Evolutionary conservation across 1,140 invertebrate species (phyloP).

Genomic region (Brachionus sp.): DNA sequence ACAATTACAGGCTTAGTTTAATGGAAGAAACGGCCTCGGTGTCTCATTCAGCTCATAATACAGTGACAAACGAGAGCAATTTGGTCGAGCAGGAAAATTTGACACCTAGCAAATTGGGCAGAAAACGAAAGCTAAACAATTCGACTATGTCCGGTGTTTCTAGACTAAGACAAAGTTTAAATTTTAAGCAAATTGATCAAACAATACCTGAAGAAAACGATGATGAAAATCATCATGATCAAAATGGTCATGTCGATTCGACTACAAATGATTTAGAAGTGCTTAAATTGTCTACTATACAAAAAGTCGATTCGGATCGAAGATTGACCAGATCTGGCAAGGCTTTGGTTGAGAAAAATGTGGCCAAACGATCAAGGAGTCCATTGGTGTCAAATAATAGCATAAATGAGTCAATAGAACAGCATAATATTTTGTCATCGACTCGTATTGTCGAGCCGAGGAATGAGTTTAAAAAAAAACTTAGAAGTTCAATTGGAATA

Average conservation of each 20-base stretch:
- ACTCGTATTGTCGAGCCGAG: constrained; percentile 17
- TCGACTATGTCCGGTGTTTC: not conserved
- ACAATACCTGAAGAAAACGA: constrained; percentile 1
- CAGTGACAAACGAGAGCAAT: not conserved
- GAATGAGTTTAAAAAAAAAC: not conserved
- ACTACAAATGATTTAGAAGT: not conserved
- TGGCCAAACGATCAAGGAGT: constrained; percentile 9
- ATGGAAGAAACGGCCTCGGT: constrained; percentile 31
- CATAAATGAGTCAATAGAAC: not conserved
- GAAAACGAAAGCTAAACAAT: not conserved
- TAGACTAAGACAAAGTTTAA: not conserved
- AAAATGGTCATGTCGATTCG: constrained; percentile 15
- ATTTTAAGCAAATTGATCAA: constrained; percentile 11
- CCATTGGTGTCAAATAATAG: constrained; percentile 39
- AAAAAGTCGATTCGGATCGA: not conserved
- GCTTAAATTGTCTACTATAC: constrained; percentile 6
- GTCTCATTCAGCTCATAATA: not conserved
- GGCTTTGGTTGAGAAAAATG: constrained; percentile 1
- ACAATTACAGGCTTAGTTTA: constrained; percentile 45
- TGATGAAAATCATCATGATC: constrained; percentile 20
- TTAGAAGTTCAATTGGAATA: not conserved
- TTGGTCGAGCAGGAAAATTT: not conserved
- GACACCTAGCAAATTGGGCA: not conserved
- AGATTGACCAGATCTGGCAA: constrained; percentile 7
- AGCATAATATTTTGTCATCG: constrained; percentile 18